Percentiles rank a stretch among this genome's conserved stretches.
Conservation (phyloP, 2,888 invertebrate genomes). For the Axea sp. region DNA sequence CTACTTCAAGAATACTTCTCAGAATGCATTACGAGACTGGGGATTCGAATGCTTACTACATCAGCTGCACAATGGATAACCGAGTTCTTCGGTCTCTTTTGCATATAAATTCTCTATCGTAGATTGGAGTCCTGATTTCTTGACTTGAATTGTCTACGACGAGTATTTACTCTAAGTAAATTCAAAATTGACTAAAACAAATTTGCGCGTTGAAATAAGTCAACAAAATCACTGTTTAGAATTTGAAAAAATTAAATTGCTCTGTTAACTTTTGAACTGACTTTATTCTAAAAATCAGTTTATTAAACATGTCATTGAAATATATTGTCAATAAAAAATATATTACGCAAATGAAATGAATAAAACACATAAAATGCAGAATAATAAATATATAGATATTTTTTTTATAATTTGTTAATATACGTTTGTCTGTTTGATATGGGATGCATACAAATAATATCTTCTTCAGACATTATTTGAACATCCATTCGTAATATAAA, state of each 20-base stretch:
- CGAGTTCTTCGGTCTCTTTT: constrained; percentile 15
- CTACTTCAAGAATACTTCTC: constrained; percentile 22
- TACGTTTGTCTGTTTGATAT: too few species aligned
- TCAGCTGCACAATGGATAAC: constrained; percentile 5
- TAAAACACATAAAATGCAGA: too few species aligned
- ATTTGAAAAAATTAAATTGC: constrained; percentile 12
- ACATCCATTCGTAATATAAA: too few species aligned
- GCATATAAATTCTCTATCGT: constrained; percentile 35
- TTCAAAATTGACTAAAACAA: background rate
- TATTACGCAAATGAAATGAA: too few species aligned
- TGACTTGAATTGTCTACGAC: constrained; percentile 20
- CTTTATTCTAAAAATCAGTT: too few species aligned
- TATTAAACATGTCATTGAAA: too few species aligned
- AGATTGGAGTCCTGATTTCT: constrained; percentile 26
- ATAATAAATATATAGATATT: too few species aligned
- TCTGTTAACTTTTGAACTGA: too few species aligned
- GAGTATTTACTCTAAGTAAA: constrained; percentile 30
- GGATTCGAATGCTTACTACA: constrained; percentile 5
- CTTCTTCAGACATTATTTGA: too few species aligned
- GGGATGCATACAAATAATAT: too few species aligned
- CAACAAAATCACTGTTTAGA: constrained; percentile 6
- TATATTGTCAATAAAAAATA: too few species aligned
- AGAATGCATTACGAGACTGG: constrained; percentile 27
- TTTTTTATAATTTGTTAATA: too few species aligned
- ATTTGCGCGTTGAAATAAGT: constrained; percentile 9